Evolutionary conservation across 2,113 vertebrate genomes (phyloP).

Genomic region (Galemys pyrenaicus): DNA sequence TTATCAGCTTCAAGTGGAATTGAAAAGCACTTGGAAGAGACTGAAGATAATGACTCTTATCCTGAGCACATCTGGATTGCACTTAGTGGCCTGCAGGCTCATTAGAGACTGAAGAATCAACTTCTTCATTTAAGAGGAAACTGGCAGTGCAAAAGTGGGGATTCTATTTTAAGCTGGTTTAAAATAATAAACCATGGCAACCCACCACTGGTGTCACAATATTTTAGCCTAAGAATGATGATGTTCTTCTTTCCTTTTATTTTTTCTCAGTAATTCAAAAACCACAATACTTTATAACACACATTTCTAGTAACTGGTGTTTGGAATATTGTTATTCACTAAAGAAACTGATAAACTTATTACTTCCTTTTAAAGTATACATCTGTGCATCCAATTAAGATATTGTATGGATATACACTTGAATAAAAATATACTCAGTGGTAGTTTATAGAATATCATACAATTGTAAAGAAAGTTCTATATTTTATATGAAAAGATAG

Average conservation of each 20-base stretch:
- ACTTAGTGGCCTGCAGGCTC: not conserved
- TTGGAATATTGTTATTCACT: not conserved
- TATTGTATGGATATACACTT: not conserved
- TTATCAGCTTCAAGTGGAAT: not conserved
- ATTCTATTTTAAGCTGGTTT: conserved; percentile 34
- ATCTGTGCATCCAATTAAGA: not conserved
- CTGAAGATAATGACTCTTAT: not conserved
- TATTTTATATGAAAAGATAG: not conserved
- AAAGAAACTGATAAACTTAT: not conserved
- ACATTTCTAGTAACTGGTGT: conserved; percentile 37
- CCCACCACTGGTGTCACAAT: not conserved
- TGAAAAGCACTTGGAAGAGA: not conserved
- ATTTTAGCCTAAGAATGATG: conserved; percentile 11
- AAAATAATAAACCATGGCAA: conserved; percentile 42
- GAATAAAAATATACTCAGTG: conserved; percentile 8
- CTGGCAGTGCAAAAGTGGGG: not conserved
- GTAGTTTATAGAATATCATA: not conserved
- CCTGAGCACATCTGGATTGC: not conserved
- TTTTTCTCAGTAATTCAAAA: conserved; percentile 13
- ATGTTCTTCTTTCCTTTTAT: not conserved
- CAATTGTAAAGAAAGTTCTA: not conserved
- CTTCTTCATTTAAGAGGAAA: conserved; percentile 32
- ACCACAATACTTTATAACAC: not conserved
- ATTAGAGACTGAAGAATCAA: conserved; percentile 7
- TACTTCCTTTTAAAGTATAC: not conserved